These are phyloP conservation scores for Threskiornis aethiopicus DNA, from an alignment of 2,797 vertebrate genomes.

Conservation along the genomic window DNA sequence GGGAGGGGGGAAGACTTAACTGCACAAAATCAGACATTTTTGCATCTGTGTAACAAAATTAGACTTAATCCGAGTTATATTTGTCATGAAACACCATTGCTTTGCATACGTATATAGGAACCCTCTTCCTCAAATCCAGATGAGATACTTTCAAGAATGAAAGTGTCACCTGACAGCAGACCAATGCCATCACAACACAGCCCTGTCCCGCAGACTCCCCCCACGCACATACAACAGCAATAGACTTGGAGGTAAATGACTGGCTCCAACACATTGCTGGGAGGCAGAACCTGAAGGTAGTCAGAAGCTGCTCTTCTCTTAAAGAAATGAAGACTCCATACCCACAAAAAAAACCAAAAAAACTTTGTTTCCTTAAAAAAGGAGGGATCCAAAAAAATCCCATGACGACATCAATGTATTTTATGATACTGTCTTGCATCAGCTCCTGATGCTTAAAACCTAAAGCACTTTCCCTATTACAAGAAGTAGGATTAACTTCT, in stretches of 20 bases:
- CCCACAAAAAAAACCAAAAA: too few species aligned
- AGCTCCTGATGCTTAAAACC: not conserved
- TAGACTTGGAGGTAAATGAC: accelerated
- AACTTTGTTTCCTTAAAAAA: not conserved
- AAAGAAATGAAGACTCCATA: not conserved
- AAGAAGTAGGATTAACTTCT: not conserved
- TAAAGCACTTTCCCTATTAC: not conserved
- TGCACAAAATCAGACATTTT: not conserved
- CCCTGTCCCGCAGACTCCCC: not conserved
- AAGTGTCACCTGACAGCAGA: not conserved
- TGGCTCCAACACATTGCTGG: not conserved
- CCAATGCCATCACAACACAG: not conserved
- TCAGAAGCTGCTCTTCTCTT: not conserved
- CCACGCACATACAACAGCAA: accelerated
- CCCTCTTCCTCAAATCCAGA: not conserved
- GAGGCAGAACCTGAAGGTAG: not conserved
- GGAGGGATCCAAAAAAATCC: not conserved
- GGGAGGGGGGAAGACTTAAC: not conserved
- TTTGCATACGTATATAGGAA: not conserved
- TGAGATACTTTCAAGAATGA: not conserved
- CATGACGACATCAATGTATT: not conserved
- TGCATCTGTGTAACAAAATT: not conserved
- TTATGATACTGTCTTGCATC: not conserved
- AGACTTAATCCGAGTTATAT: not conserved
- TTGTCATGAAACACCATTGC: not conserved